Conservation (phyloP, 2,113 vertebrate species). For the Lipotes vexillifer region DNA sequence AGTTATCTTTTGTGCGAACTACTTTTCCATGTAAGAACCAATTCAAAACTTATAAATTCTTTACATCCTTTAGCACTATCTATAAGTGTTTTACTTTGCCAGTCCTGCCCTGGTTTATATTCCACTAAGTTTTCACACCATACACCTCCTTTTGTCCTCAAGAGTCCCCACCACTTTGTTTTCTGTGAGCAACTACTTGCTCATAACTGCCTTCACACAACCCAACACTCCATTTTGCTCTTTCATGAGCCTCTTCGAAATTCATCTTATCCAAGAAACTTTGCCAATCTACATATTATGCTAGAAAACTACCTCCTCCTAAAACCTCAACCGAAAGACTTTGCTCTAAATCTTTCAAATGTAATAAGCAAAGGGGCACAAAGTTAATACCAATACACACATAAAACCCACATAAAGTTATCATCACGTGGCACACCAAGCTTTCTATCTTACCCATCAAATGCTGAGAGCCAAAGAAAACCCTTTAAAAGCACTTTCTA, state of each 20-base stretch:
- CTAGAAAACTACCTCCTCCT: neutral
- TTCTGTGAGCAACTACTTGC: neutral
- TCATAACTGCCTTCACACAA: neutral
- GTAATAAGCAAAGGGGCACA: neutral
- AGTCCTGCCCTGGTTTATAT: neutral
- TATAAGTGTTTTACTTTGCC: neutral
- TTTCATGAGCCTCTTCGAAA: neutral
- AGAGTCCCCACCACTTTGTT: neutral
- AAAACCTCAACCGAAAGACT: neutral
- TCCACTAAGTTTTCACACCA: neutral
- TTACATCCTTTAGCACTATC: neutral
- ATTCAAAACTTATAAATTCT: neutral
- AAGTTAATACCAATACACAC: neutral
- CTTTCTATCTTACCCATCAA: neutral
- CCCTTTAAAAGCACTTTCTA: neutral
- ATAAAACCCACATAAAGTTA: neutral
- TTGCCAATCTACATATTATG: neutral
- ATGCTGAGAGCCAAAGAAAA: neutral
- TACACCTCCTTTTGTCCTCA: neutral
- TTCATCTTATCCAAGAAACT: conserved; percentile 27
- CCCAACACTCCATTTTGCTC: neutral
- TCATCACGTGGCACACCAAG: neutral
- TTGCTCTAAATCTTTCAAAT: neutral
- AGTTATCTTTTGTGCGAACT: neutral
- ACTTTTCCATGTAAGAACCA: neutral